A percentile compares a stretch with the other conserved stretches of the same genome.
Evolutionary conservation across 2,113 vertebrate genomes (phyloP).

Genomic region (Neomonachus schauinslandi): DNA sequence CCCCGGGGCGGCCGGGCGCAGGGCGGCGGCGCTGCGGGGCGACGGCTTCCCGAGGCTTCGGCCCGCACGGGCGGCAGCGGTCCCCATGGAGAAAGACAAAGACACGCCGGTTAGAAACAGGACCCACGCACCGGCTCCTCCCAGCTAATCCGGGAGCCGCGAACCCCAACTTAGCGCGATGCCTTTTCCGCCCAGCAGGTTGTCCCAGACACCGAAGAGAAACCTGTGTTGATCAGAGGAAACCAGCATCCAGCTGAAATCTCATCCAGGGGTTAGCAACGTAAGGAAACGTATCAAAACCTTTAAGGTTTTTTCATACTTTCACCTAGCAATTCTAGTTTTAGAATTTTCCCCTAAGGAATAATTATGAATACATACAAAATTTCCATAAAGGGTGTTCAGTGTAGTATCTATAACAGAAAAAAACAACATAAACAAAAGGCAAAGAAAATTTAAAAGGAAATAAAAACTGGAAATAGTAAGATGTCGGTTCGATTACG

Average conservation of each 20-base stretch:
- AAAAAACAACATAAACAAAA: not conserved
- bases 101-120: slow-evolving; percentile 75
- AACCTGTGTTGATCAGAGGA: not conserved
- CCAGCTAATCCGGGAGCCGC: not conserved
- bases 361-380: not conserved
- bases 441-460: not conserved
- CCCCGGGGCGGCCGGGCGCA: slow-evolving; percentile 66
- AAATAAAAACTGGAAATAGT: not conserved
- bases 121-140: not conserved
- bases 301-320: not conserved
- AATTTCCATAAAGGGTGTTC: not conserved
- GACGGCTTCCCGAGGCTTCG: slow-evolving; percentile 79
- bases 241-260: not conserved
- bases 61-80: slow-evolving; percentile 57
- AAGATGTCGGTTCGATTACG: not conserved
- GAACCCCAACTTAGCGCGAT: not conserved
- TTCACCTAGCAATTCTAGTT: not conserved
- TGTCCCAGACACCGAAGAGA: not conserved
- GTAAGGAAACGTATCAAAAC: not conserved
- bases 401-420: not conserved
- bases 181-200: not conserved
- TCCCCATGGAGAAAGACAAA: slow-evolving; percentile 80
- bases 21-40: slow-evolving; percentile 72
- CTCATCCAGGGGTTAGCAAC: not conserved
- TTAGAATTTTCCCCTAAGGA: not conserved